Conservation (phyloP, 1,140 invertebrate genomes). For the Rhopalosiphum maidis region DNA sequence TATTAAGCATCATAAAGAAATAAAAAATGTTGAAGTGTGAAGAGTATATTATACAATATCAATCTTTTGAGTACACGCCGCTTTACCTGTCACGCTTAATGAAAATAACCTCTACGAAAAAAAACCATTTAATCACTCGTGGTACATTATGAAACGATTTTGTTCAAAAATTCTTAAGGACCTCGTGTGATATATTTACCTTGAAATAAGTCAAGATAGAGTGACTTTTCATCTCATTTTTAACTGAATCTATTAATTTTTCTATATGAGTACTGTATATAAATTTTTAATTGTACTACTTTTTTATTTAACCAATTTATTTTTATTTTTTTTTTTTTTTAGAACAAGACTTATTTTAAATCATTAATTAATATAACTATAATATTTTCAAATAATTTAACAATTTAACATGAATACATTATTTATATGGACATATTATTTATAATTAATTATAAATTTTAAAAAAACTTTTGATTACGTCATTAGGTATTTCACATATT, state of each 20-base stretch:
- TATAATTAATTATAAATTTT: too few relatives aligned
- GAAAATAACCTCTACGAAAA: not conserved
- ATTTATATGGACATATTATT: too few relatives aligned
- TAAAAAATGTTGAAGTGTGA: not conserved
- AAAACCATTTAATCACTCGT: not conserved
- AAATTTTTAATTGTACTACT: not conserved
- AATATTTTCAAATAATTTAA: not conserved
- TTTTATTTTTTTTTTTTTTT: not conserved
- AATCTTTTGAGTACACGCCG: not conserved
- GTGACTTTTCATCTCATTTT: not conserved
- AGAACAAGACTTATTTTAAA: not conserved
- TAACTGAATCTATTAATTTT: not conserved
- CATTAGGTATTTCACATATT: not conserved
- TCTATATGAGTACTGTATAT: not conserved
- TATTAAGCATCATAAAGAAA: not conserved
- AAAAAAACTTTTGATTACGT: too few relatives aligned
- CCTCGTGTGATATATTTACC: not conserved
- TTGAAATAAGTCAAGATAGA: not conserved
- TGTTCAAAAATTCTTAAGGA: not conserved
- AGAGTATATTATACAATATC: not conserved
- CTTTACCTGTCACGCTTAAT: not conserved
- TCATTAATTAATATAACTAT: not conserved
- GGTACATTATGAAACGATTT: not conserved
- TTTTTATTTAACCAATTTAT: too few relatives aligned
- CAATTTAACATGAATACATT: too few relatives aligned